Evolutionary conservation across 1,140 invertebrate genomes (phyloP).

Genomic region (Ostrea edulis): DNA sequence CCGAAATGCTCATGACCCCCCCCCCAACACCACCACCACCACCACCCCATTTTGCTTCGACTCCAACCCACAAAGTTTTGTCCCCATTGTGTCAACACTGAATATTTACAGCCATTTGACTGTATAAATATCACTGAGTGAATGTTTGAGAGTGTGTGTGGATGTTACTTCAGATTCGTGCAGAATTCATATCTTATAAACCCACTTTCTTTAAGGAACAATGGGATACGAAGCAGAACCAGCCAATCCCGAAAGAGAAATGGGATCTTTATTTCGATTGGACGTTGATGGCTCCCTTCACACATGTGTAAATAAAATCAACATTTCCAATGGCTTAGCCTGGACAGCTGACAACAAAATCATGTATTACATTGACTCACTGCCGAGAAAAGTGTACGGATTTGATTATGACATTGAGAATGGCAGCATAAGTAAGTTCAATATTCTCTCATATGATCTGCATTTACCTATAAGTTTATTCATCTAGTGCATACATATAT

Average conservation of each 20-base stretch:
- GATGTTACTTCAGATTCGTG: too few species aligned
- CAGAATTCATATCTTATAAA: too few species aligned
- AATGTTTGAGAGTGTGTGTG: too few species aligned
- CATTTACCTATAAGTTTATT: too few species aligned
- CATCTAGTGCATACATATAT: too few species aligned
- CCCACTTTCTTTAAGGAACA: slow-evolving; percentile 42
- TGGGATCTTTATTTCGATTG: slow-evolving; percentile 73
- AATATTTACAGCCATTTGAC: too few species aligned
- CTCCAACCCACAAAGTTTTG: too few species aligned
- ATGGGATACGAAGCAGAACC: slow-evolving; percentile 50
- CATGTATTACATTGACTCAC: slow-evolving; percentile 80
- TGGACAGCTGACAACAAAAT: slow-evolving; percentile 87
- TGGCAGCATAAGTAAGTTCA: slow-evolving; percentile 83
- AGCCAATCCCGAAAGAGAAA: slow-evolving; percentile 50
- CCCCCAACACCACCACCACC: too few species aligned
- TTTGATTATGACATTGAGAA: slow-evolving; percentile 88
- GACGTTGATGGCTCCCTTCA: slow-evolving; percentile 65
- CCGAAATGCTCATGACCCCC: too few species aligned
- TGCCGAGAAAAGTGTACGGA: slow-evolving; percentile 78
- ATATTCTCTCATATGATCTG: neutral
- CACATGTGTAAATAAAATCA: slow-evolving; percentile 69
- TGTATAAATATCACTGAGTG: too few species aligned
- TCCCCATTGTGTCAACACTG: too few species aligned
- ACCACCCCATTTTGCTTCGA: too few species aligned
- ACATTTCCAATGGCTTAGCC: slow-evolving; percentile 90